These are phyloP conservation scores for Caiman crocodilus DNA, from an alignment of 2,797 vertebrate species.

Conservation along the genomic window DNA sequence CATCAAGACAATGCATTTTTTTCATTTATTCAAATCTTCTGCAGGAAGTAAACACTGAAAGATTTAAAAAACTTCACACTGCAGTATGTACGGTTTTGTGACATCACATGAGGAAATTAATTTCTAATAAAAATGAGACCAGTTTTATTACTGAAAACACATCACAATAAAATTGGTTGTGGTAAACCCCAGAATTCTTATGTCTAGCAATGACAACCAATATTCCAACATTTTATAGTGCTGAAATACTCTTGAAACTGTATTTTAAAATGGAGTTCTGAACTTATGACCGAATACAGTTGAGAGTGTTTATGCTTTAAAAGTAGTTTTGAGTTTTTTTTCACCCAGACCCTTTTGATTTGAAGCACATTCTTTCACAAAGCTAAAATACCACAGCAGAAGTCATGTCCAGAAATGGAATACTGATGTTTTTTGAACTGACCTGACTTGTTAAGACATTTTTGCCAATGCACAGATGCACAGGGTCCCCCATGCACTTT, in stretches of 20 bases:
- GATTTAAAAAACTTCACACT: conserved; percentile 88
- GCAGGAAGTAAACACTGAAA: conserved; percentile 88
- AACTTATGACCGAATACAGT: conserved; percentile 70
- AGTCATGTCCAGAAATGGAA: conserved; percentile 83
- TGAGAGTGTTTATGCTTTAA: conserved; percentile 74
- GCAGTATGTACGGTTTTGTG: conserved; percentile 86
- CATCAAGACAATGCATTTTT: conserved; percentile 81
- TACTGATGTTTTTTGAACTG: conserved; percentile 82
- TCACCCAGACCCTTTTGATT: conserved; percentile 81
- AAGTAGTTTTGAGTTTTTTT: conserved; percentile 67
- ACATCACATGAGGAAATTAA: conserved; percentile 85
- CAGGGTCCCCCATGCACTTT: conserved; percentile 86
- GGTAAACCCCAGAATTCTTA: conserved; percentile 80
- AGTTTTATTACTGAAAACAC: conserved; percentile 81
- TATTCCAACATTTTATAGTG: conserved; percentile 68
- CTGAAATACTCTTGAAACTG: conserved; percentile 70
- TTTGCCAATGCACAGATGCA: conserved; percentile 84
- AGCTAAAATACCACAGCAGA: conserved; percentile 82
- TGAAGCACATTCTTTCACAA: conserved; percentile 84
- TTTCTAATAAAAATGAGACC: conserved; percentile 81
- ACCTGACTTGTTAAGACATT: conserved; percentile 83
- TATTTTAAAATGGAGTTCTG: conserved; percentile 74
- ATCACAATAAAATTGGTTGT: conserved; percentile 80
- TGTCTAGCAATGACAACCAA: conserved; percentile 75
- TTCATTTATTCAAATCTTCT: conserved; percentile 89